These are phyloP conservation scores for Pao palembangensis DNA, from an alignment of 2,113 vertebrate species.

Conservation along the genomic window DNA sequence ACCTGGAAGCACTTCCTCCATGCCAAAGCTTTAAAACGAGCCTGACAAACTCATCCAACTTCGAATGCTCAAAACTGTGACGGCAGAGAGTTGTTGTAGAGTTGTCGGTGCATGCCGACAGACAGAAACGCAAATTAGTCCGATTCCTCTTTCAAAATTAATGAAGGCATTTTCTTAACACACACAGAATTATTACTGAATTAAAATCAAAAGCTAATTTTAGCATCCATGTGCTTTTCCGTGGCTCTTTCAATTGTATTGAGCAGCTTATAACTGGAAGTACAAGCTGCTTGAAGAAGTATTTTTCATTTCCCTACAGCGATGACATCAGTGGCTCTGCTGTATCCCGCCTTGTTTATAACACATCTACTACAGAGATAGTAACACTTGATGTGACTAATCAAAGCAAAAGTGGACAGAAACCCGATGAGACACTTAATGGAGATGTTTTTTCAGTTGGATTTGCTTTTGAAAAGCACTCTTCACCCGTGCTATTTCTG, in stretches of 20 bases:
- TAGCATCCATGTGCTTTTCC: too few species aligned
- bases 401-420: constrained; percentile 35
- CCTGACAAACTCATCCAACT: constrained; percentile 47
- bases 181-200: too few species aligned
- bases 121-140: constrained; percentile 9
- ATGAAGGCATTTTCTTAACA: not conserved
- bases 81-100: constrained; percentile 37
- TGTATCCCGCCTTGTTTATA: constrained; percentile 45
- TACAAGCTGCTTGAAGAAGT: constrained; percentile 28
- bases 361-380: constrained; percentile 35
- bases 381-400: constrained; percentile 41
- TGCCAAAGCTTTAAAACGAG: constrained; percentile 38
- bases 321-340: constrained; percentile 44
- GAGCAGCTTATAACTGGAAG: constrained; percentile 18
- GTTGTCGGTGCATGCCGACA: too few species aligned
- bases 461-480: constrained; percentile 14
- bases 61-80: constrained; percentile 39
- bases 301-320: constrained; percentile 31
- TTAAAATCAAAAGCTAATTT: not conserved
- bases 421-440: constrained; percentile 21
- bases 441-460: constrained; percentile 6
- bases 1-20: constrained; percentile 32
- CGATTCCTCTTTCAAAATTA: constrained; percentile 13
- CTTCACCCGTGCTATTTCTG: constrained; percentile 23
- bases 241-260: constrained; percentile 1